phyloP scores from a whole-genome alignment of 2,888 invertebrate genomes.

The Tillus elongatus region DNA sequence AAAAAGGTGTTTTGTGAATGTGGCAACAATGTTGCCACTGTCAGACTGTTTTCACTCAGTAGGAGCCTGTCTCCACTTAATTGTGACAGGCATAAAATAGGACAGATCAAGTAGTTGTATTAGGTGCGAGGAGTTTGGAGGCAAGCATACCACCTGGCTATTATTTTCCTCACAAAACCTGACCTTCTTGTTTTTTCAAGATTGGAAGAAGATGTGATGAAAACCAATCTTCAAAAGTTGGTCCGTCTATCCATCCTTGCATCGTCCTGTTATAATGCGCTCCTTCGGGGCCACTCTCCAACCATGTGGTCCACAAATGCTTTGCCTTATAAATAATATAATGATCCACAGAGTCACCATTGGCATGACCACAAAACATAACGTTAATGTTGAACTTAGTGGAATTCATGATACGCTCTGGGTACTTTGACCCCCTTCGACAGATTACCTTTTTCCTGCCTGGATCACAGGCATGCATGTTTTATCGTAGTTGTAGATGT shows the following conservation, averaged over 20 bases:
- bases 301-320: conserved; percentile 12
- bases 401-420: conserved; percentile 13
- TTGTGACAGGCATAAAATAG: conserved; percentile 9
- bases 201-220: neutral
- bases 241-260: conserved; percentile 25
- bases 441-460: conserved; percentile 6
- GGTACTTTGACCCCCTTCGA: conserved; percentile 11
- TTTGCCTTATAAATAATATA: conserved; percentile 14
- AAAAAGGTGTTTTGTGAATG: conserved; percentile 7
- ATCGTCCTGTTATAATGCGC: conserved; percentile 30
- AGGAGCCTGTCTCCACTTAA: conserved; percentile 9
- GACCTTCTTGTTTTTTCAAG: conserved; percentile 7
- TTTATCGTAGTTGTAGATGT: conserved; percentile 8
- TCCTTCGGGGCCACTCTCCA: conserved; percentile 29
- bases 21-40: neutral
- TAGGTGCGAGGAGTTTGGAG: conserved; percentile 23
- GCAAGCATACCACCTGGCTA: conserved; percentile 26
- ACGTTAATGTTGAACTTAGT: conserved; percentile 11
- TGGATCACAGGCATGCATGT: neutral
- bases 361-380: conserved; percentile 14
- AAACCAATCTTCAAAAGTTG: conserved; percentile 7
- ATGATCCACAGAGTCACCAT: conserved; percentile 9
- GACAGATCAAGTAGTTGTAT: conserved; percentile 22
- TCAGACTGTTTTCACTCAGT: conserved; percentile 7
- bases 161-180: conserved; percentile 25